Evolutionary conservation across 2,888 invertebrate species (phyloP).

Genomic region (Drosophila stalkeri): DNA sequence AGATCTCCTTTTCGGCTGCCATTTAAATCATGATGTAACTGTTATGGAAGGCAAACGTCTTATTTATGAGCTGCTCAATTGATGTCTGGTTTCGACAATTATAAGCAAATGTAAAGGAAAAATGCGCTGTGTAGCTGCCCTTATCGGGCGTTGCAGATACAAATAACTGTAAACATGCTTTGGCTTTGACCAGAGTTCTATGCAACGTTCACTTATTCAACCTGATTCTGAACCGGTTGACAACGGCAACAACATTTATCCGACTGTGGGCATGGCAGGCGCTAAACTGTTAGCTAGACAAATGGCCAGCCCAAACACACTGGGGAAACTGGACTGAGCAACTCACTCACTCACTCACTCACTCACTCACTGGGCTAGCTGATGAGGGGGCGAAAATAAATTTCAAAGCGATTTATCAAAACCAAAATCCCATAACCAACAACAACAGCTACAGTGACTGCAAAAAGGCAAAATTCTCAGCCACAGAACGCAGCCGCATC

Average conservation of each 20-base stretch:
- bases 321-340: slow-evolving; percentile 25
- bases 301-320: slow-evolving; percentile 46
- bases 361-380: slow-evolving; percentile 14
- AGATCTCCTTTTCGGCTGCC: not conserved
- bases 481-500: slow-evolving; percentile 64
- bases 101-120: slow-evolving; percentile 31
- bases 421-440: slow-evolving; percentile 47
- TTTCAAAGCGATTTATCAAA: slow-evolving; percentile 75
- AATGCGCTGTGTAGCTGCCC: slow-evolving; percentile 6
- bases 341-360: slow-evolving; percentile 1
- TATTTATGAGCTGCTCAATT: slow-evolving; percentile 29
- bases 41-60: slow-evolving; percentile 36
- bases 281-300: slow-evolving; percentile 62
- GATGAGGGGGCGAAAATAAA: slow-evolving; percentile 55
- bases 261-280: slow-evolving; percentile 50
- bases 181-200: slow-evolving; percentile 12
- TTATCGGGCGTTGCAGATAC: slow-evolving; percentile 17
- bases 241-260: slow-evolving; percentile 45
- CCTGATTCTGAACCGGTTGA: slow-evolving; percentile 56
- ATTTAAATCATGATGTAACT: slow-evolving; percentile 53
- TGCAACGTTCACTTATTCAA: slow-evolving; percentile 19
- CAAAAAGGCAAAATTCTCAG: slow-evolving; percentile 33
- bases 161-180: slow-evolving; percentile 1
- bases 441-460: not conserved
- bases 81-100: slow-evolving; percentile 25